These are phyloP conservation scores for Lepidurus couesii DNA, from an alignment of 1,140 invertebrate species.

Conservation along the genomic window DNA sequence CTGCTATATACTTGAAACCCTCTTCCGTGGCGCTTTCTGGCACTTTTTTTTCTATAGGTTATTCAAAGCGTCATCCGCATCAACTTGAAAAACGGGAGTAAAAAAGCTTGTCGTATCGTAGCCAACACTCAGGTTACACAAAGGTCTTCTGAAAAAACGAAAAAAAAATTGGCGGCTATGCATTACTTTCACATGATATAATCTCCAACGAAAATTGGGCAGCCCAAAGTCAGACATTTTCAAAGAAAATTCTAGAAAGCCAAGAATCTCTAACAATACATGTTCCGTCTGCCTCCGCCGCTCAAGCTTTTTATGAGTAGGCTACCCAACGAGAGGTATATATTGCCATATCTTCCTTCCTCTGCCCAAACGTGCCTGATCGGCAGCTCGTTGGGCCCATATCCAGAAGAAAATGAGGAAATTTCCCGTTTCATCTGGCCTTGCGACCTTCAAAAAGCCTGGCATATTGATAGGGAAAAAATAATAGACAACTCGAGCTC, in stretches of 20 bases:
- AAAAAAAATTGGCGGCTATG: not conserved
- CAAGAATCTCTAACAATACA: conserved; percentile 1
- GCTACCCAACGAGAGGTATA: no score
- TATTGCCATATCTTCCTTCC: no score
- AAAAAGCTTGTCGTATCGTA: not conserved
- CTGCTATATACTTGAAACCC: not conserved
- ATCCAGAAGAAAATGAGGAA: not conserved
- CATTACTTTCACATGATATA: not conserved
- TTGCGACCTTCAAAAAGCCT: no score
- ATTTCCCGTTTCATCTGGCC: no score
- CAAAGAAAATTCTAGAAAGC: not conserved
- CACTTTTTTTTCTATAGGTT: not conserved
- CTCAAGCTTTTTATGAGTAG: no score
- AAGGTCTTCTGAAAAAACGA: not conserved
- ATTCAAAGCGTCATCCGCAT: not conserved
- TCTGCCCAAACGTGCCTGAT: no score
- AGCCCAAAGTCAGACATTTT: not conserved
- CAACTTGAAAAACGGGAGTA: not conserved
- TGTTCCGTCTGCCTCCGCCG: no score
- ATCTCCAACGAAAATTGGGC: not conserved
- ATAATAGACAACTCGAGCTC: not conserved
- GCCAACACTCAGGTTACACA: not conserved
- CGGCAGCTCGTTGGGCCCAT: not conserved
- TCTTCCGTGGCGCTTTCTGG: not conserved
- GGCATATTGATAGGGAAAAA: not conserved